Evolutionary conservation across 2,797 vertebrate species (phyloP), one percentile per base, ranked within the genome.

Genomic region (Diceros bicornis): DNA sequence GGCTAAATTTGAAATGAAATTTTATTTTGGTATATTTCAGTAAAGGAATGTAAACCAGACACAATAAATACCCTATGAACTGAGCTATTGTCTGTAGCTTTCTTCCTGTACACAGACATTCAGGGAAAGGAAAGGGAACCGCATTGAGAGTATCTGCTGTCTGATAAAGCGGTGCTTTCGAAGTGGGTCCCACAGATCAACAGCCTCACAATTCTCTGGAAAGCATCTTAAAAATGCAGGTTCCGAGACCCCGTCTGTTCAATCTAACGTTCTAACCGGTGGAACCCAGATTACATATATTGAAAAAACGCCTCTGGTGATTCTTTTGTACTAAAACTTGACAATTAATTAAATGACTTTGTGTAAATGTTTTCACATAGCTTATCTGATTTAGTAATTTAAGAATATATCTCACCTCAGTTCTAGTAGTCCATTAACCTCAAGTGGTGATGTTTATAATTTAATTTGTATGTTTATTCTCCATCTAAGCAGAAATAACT

Each of bases 1-100:
- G 50, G 68, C 74, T 75, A 69, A 71, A 77, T 90, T 57, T 86
- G 91, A 96, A 89, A 97, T 68, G 17, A 84, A 93, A 94, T 81
- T 92, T 84, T 59, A 93, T 91, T 82, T 89, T 66, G n/a, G 0
- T 64, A 25, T 50, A 62, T 72, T 86, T 90, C 34, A 29, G 34
- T 81, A 62, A 86, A 79, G 66, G 41, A 44, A 50, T 18, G 47
- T 50, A 78, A 91, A 64, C 9, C 23, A 97, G 64, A 77, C 25
- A 82, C 27, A 86, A 50, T 25, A 17, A 86, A 50, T 25, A 17
- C 4, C 44, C 57, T 75, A 11, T 34, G 32, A 47, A 88, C n/a
- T 17, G 7, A n/a, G 66, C 71, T 27, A 25, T 11, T 82, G 78
- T 85, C 59, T 62, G 87, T 91, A 94, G 32, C 69, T 95, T 91